Conservation (phyloP, 1,140 invertebrate species). For the Heliconius hermathena region DNA sequence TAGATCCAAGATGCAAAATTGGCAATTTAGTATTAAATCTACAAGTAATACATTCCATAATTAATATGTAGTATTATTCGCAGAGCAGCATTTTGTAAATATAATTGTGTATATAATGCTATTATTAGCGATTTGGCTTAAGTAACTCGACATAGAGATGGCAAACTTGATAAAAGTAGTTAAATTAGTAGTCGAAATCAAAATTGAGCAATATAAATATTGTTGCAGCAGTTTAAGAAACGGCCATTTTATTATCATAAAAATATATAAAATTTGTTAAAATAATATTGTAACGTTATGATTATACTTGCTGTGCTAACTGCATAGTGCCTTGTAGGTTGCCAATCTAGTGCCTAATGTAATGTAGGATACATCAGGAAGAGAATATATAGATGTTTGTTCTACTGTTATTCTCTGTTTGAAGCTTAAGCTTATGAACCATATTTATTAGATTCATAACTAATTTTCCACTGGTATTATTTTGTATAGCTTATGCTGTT, state of each 20-base stretch:
- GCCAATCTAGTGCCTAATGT: slow-evolving; percentile 82
- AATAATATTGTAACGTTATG: slow-evolving; percentile 44
- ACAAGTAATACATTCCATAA: slow-evolving; percentile 59
- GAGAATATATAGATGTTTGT: slow-evolving; percentile 61
- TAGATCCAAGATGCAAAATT: background rate
- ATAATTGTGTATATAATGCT: slow-evolving; percentile 60
- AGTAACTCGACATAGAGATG: slow-evolving; percentile 52
- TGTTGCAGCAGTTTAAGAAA: slow-evolving; percentile 47
- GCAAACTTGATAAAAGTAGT: slow-evolving; percentile 38
- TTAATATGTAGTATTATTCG: slow-evolving; percentile 47
- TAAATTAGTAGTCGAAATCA: slow-evolving; percentile 27
- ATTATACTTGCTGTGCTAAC: slow-evolving; percentile 78
- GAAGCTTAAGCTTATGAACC: slow-evolving; percentile 44
- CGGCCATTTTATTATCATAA: slow-evolving; percentile 40
- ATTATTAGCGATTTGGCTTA: slow-evolving; percentile 42
- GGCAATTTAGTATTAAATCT: slow-evolving; percentile 48
- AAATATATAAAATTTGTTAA: slow-evolving; percentile 55
- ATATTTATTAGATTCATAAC: slow-evolving; percentile 36
- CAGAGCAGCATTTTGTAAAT: slow-evolving; percentile 57
- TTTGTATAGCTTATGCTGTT: slow-evolving; percentile 34
- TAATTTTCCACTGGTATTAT: slow-evolving; percentile 30
- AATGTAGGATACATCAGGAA: slow-evolving; percentile 75
- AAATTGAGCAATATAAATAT: slow-evolving; percentile 44
- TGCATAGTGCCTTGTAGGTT: slow-evolving; percentile 83
- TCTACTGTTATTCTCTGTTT: slow-evolving; percentile 56